Percentiles rank a stretch among this genome's conserved stretches.
Evolutionary conservation across 2,113 vertebrate species (phyloP).

Genomic region (Cynoglossus semilaevis): DNA sequence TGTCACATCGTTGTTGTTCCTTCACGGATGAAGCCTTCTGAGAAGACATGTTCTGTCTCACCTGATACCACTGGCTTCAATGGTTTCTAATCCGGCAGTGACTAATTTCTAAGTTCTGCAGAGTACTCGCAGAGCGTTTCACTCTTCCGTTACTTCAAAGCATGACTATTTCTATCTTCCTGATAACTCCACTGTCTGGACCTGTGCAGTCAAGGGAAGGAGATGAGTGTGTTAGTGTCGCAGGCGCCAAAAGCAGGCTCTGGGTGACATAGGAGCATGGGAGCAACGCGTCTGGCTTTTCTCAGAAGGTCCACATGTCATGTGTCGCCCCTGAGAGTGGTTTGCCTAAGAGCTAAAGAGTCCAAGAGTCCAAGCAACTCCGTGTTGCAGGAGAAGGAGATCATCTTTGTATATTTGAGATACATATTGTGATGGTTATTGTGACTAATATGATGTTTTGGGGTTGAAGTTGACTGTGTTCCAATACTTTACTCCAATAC

Average conservation of each 20-base stretch:
- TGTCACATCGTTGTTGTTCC: constrained; percentile 13
- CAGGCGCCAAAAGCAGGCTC: constrained; percentile 51
- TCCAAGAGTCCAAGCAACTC: too few species aligned
- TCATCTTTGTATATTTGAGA: too few species aligned
- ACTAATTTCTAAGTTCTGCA: constrained; percentile 42
- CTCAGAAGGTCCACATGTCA: constrained; percentile 36
- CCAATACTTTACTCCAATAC: too few species aligned
- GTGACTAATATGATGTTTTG: too few species aligned
- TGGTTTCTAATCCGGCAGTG: constrained; percentile 28
- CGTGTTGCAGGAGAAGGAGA: too few species aligned
- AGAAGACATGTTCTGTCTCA: constrained; percentile 32
- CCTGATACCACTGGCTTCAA: constrained; percentile 36
- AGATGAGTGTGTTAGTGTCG: constrained; percentile 57
- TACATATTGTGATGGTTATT: too few species aligned
- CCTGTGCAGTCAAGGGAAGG: constrained; percentile 12
- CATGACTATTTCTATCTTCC: constrained; percentile 61
- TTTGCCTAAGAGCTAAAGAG: too few species aligned
- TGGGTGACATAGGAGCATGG: constrained; percentile 48
- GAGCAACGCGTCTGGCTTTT: constrained; percentile 56
- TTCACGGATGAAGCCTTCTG: constrained; percentile 15
- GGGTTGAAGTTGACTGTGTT: too few species aligned
- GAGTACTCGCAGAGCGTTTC: constrained; percentile 33
- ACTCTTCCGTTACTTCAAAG: constrained; percentile 66
- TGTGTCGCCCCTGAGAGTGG: too few species aligned
- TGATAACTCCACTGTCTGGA: constrained; percentile 49